These are phyloP conservation scores for Asarcornis scutulata DNA, from an alignment of 2,113 vertebrate genomes.

Conservation along the genomic window DNA sequence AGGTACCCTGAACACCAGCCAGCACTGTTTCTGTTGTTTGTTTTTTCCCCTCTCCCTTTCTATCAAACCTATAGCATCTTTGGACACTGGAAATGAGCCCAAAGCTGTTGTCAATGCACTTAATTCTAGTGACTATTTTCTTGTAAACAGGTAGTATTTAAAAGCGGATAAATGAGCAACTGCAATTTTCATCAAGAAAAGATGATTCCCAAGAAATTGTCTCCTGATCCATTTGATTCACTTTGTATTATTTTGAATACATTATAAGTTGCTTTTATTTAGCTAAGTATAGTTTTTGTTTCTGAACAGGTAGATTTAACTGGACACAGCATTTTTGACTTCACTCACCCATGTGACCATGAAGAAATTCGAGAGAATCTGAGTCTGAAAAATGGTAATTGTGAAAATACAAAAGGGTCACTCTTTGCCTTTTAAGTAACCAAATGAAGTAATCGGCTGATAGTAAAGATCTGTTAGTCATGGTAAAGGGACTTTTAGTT, in stretches of 20 bases:
- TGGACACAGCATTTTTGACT: conserved; percentile 96
- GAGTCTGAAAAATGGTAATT: conserved; percentile 84
- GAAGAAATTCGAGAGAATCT: conserved; percentile 92
- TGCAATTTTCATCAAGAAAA: not conserved
- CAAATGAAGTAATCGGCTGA: not conserved
- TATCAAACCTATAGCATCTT: not conserved
- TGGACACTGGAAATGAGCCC: not conserved
- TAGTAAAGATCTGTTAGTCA: not conserved
- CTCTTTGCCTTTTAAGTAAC: not conserved
- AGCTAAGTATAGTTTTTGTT: conserved; percentile 2
- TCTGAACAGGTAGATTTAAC: conserved; percentile 89
- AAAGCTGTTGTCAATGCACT: accelerated
- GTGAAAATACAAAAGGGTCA: not conserved
- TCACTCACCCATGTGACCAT: conserved; percentile 94
- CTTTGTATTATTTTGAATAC: not conserved
- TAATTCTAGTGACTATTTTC: not conserved
- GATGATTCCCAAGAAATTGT: not conserved
- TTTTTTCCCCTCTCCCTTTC: not conserved
- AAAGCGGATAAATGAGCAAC: not conserved
- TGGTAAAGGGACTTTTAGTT: not conserved
- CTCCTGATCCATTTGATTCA: not conserved
- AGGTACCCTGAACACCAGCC: not conserved
- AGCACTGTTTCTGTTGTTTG: not conserved
- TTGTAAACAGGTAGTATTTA: not conserved
- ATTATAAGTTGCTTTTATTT: not conserved